phyloP scores from a whole-genome alignment of 1,140 invertebrate species.

The Caerostris extrusa region DNA sequence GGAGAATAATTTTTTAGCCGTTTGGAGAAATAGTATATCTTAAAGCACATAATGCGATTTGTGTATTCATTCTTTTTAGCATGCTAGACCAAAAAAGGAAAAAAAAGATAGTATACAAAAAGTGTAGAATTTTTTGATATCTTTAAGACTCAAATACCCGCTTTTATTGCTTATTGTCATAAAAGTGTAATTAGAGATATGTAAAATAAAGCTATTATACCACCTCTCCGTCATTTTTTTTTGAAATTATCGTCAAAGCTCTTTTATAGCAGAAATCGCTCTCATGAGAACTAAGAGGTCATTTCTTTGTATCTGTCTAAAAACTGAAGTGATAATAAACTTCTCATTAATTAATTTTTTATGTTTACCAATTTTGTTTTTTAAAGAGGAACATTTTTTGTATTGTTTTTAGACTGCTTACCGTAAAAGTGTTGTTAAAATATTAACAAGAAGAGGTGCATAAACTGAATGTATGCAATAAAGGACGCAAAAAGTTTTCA shows the following conservation, averaged over 20 bases:
- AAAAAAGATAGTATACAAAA: neutral
- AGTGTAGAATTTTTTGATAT: neutral
- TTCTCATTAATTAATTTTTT: conserved; percentile 62
- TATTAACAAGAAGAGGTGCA: too few species aligned
- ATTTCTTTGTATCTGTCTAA: neutral
- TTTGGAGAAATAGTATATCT: too few species aligned
- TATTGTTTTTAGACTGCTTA: too few species aligned
- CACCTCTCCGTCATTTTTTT: conserved; percentile 11
- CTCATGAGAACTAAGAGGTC: neutral
- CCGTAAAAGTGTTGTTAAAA: too few species aligned
- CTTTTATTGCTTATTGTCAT: neutral
- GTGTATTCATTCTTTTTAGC: too few species aligned
- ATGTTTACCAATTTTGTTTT: conserved; percentile 16
- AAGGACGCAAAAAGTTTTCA: neutral
- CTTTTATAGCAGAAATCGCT: conserved; percentile 25
- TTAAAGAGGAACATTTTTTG: neutral
- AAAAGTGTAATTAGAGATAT: conserved; percentile 45
- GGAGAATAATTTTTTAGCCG: too few species aligned
- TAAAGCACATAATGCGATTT: too few species aligned
- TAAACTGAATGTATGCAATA: too few species aligned
- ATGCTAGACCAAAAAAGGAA: neutral
- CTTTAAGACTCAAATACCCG: neutral
- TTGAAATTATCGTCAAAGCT: neutral
- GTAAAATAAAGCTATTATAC: neutral
- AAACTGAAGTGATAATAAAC: conserved; percentile 40